Percentiles rank a stretch among this genome's conserved stretches.
Evolutionary conservation across 2,113 vertebrate genomes (phyloP).

Genomic region (Uropsilus gracilis): DNA sequence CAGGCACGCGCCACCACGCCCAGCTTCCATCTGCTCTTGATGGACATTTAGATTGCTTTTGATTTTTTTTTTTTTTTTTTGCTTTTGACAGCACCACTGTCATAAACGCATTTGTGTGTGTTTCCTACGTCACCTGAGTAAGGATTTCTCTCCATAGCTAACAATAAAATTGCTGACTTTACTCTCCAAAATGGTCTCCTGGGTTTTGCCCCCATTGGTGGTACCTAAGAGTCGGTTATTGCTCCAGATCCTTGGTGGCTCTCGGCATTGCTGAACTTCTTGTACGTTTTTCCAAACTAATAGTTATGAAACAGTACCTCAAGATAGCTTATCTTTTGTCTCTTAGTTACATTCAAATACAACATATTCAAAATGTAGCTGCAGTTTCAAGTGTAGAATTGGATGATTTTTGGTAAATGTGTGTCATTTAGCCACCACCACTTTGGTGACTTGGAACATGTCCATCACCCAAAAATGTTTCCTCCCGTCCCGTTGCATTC

Average conservation of each 20-base stretch:
- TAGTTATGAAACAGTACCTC: not conserved
- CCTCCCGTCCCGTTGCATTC: not conserved
- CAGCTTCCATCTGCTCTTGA: too few species aligned
- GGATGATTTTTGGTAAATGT: not conserved
- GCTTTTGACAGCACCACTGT: not conserved
- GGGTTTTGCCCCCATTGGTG: not conserved
- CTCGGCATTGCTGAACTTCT: not conserved
- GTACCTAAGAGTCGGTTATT: not conserved
- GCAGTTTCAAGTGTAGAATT: not conserved
- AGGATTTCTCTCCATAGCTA: not conserved
- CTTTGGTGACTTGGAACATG: not conserved
- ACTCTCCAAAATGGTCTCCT: not conserved
- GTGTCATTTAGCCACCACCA: not conserved
- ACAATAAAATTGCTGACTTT: not conserved
- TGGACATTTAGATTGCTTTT: not conserved
- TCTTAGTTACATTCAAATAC: not conserved
- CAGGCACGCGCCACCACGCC: too few species aligned
- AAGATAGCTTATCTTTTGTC: not conserved
- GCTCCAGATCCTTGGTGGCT: not conserved
- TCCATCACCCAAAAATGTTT: not conserved
- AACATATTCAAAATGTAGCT: not conserved
- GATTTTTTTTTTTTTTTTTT: not conserved
- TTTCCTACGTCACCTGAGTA: not conserved
- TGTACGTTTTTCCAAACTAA: not conserved
- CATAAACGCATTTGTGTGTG: not conserved